Base-by-base conservation (phyloP, 2,797 vertebrate genomes). In the Urosaurus nigricauda region DNA sequence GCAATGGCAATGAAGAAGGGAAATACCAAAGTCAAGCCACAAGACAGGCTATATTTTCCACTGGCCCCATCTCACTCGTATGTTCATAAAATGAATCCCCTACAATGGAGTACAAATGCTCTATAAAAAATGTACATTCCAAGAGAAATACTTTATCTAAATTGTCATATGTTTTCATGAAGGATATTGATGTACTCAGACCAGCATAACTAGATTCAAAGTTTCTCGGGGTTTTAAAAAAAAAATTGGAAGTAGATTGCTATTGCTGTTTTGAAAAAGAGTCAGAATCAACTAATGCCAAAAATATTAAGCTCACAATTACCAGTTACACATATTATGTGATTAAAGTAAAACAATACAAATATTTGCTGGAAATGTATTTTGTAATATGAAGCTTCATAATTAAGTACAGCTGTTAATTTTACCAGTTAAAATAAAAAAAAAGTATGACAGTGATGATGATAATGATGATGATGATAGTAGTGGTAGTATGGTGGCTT, bases 1-100 rank as follows among this genome's bases (percentile, higher is more conserved):
- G 92, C 95, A 95, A 95, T 79, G 86, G 89, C 90, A 94, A 95
- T 85, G 91, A 94, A 84, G 86, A 94, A 95, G 93, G 92, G 90
- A 92, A 94, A 94, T 90, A 70, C 83, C 90, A 89, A 89, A 93
- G 91, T 88, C 74, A 93, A 92, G 88, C 63, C 85, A 93, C 78
- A 53, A 81, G 90, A 92, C 2, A 79, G 14, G 91, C 88, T 90
- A 9, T 91, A 92, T 86, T 84, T 37, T 53, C 1, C 79, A 84
- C 88, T 75, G 60, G 75, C 89, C 93, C 90, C 60, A 91, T 26
- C 88, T 90, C 53, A 89, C 43, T 58, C 91, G n/a, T 2, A 84
- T 26, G 80, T 86, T 93, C 74, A 87, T 16, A 87, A 88, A 88
- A 75, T 51, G 9, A 83, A 77, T 70, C 13, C 80, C 56, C 29